Percentiles rank a stretch among this genome's conserved stretches.
Conservation (phyloP, 2,797 vertebrate species). For the Cichlasoma orientale region DNA sequence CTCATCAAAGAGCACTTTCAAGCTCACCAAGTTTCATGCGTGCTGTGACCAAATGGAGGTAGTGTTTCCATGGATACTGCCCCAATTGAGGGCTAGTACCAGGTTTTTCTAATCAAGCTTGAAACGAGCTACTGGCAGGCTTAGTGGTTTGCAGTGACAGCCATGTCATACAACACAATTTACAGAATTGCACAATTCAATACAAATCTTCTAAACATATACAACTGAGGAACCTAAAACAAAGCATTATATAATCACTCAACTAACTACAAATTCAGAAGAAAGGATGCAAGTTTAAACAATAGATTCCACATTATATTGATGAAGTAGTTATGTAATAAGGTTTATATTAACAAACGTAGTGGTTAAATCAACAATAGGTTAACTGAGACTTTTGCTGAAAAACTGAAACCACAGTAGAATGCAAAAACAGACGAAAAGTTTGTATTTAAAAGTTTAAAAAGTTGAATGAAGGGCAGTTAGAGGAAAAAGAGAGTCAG, state of each 20-base stretch:
- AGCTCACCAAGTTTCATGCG: constrained; percentile 62
- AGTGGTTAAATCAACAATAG: constrained; percentile 23
- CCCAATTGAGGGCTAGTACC: constrained; percentile 30
- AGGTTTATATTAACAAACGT: constrained; percentile 34
- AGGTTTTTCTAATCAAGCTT: constrained; percentile 74
- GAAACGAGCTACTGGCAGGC: constrained; percentile 53
- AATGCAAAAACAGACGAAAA: constrained; percentile 14
- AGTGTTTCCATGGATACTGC: constrained; percentile 62
- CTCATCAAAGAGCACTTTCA: constrained; percentile 73
- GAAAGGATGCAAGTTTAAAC: constrained; percentile 36
- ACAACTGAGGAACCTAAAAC: constrained; percentile 31
- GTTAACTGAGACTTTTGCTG: constrained; percentile 15
- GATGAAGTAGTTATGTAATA: constrained; percentile 35
- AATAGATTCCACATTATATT: constrained; percentile 34
- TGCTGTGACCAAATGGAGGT: constrained; percentile 73
- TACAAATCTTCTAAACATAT: constrained; percentile 50
- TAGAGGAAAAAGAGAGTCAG: neutral
- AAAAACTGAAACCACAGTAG: constrained; percentile 41
- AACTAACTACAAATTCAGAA: constrained; percentile 40
- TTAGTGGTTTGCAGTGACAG: constrained; percentile 58
- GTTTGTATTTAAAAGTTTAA: constrained; percentile 12
- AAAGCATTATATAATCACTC: constrained; percentile 55
- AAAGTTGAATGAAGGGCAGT: neutral
- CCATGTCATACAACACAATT: constrained; percentile 65
- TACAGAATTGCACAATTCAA: constrained; percentile 64